Evolutionary conservation across 2,113 vertebrate genomes (phyloP).

Genomic region (Mus pahari): DNA sequence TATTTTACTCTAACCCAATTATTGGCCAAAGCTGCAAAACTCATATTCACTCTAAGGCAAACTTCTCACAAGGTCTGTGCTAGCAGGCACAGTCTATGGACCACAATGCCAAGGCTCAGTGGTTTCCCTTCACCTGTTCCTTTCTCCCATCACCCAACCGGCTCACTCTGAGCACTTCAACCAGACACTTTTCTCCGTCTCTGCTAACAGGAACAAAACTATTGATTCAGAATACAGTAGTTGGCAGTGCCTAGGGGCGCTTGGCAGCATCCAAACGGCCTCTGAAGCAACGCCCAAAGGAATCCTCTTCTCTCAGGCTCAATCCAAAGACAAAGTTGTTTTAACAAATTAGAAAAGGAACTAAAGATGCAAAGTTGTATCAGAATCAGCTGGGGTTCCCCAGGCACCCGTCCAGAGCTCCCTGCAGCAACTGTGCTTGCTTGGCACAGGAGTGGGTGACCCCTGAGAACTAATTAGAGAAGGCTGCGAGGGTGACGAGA

Average conservation of each 20-base stretch:
- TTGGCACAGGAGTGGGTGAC: slow-evolving; percentile 28
- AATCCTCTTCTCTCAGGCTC: slow-evolving; percentile 25
- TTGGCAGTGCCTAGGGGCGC: slow-evolving; percentile 40
- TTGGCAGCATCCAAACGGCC: background rate
- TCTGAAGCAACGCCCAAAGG: slow-evolving; percentile 50
- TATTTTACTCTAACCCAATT: slow-evolving; percentile 31
- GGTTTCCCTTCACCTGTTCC: background rate
- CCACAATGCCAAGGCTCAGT: background rate
- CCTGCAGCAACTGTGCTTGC: background rate
- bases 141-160: background rate
- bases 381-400: slow-evolving; percentile 52
- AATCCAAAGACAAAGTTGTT: slow-evolving; percentile 61
- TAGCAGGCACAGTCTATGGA: background rate
- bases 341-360: slow-evolving; percentile 65
- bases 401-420: background rate
- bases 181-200: background rate
- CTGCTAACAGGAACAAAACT: slow-evolving; percentile 28
- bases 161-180: background rate
- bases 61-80: slow-evolving; percentile 1
- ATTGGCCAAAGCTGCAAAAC: background rate
- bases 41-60: slow-evolving; percentile 5
- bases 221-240: background rate
- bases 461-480: slow-evolving; percentile 74
- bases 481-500: background rate
- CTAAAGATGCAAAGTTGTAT: slow-evolving; percentile 1